Conservation (phyloP, 2,888 invertebrate species). For the Agonopterix alstromeriana region DNA sequence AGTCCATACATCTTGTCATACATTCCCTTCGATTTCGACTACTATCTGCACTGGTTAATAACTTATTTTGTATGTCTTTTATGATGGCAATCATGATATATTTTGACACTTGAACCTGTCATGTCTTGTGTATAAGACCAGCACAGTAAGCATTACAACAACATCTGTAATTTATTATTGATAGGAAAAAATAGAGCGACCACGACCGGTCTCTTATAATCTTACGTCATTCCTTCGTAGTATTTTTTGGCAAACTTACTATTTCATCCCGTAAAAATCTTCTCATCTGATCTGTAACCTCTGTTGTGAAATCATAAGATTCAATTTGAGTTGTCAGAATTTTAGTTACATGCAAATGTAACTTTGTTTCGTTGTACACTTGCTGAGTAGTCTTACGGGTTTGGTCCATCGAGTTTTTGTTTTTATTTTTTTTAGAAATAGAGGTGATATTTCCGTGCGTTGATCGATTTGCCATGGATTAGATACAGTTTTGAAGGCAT, state of each 20-base stretch:
- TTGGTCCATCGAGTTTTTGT: neutral
- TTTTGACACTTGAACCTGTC: no score
- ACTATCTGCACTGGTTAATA: no score
- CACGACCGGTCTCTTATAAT: slow-evolving; percentile 4
- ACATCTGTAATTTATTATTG: slow-evolving; percentile 5
- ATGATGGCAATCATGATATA: no score
- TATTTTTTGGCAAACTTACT: neutral
- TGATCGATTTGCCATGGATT: slow-evolving; percentile 1
- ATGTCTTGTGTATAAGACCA: no score
- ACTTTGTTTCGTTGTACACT: neutral
- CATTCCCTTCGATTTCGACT: no score
- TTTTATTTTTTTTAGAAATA: slow-evolving; percentile 1
- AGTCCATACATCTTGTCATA: no score
- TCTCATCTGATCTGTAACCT: neutral
- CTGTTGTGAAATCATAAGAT: neutral
- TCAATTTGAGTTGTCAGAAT: neutral
- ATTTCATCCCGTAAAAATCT: neutral
- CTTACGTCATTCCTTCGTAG: slow-evolving; percentile 4
- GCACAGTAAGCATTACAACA: slow-evolving; percentile 1
- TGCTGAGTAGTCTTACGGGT: neutral
- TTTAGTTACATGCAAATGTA: slow-evolving; percentile 2
- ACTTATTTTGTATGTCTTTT: no score
- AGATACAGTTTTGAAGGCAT: slow-evolving; percentile 11
- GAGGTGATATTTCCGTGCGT: slow-evolving; percentile 1
- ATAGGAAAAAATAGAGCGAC: slow-evolving; percentile 8